A percentile compares a stretch with the other conserved stretches of the same genome.
Evolutionary conservation across 2,888 invertebrate species (phyloP).

Genomic region (Choristoneura rosaceana): DNA sequence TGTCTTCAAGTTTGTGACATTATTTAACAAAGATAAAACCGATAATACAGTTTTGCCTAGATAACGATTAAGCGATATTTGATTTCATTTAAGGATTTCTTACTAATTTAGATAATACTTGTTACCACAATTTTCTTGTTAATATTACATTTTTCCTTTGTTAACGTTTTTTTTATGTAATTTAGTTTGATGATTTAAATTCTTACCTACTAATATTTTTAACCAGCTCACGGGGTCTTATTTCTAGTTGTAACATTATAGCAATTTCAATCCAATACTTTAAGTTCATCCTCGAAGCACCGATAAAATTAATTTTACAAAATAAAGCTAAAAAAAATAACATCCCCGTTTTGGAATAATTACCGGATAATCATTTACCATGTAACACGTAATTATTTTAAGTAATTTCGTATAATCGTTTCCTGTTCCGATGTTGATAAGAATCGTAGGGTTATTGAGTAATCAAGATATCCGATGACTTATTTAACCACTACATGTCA

Average conservation of each 20-base stretch:
- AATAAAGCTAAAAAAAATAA: not conserved
- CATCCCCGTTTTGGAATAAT: not conserved
- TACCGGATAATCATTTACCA: not conserved
- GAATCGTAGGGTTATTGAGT: not conserved
- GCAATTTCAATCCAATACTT: not conserved
- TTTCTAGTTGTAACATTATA: not conserved
- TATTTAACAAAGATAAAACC: slow-evolving; percentile 28
- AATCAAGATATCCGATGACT: slow-evolving; percentile 2
- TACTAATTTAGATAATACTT: slow-evolving; percentile 19
- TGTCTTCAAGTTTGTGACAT: slow-evolving; percentile 21
- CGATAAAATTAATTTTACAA: not conserved
- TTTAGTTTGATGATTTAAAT: not conserved
- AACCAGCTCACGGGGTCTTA: not conserved
- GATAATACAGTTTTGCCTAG: slow-evolving; percentile 12
- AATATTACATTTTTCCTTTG: not conserved
- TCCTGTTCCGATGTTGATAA: not conserved
- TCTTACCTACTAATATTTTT: not conserved
- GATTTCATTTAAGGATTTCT: not conserved
- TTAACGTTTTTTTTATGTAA: not conserved
- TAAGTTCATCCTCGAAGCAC: not conserved
- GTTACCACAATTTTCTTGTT: not conserved
- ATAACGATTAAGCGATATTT: slow-evolving; percentile 25
- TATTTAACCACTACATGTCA: not conserved
- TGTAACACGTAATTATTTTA: not conserved
- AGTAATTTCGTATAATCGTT: not conserved